Evolutionary conservation across 2,113 vertebrate genomes (phyloP).

Genomic region (Peromyscus leucopus): DNA sequence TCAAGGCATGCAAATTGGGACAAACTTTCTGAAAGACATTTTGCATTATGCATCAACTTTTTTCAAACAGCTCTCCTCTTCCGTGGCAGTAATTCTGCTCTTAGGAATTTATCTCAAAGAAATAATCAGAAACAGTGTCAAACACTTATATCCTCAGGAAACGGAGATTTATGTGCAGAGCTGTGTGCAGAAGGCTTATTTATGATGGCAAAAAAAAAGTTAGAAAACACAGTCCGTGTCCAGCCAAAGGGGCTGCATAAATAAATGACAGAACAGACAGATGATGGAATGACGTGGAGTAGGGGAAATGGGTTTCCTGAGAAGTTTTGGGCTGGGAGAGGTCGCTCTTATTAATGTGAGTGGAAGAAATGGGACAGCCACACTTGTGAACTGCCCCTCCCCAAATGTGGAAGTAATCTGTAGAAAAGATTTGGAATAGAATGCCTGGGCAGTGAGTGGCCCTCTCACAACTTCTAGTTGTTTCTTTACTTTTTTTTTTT

Average conservation of each 20-base stretch:
- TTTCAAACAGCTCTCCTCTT: neutral
- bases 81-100: neutral
- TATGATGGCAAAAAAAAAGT: neutral
- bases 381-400: neutral
- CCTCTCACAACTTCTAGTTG: neutral
- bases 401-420: neutral
- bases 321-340: neutral
- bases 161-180: slow-evolving; percentile 40
- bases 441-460: neutral
- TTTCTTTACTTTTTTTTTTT: neutral
- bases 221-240: neutral
- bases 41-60: neutral
- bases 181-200: neutral
- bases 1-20: neutral
- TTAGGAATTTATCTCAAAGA: slow-evolving; percentile 65
- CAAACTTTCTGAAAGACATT: neutral
- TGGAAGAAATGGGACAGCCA: neutral
- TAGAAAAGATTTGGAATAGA: neutral
- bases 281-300: neutral
- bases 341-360: neutral
- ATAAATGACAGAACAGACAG: neutral
- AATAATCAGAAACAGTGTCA: slow-evolving; percentile 68
- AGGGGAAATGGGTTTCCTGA: slow-evolving; percentile 1
- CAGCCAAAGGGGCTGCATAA: neutral
- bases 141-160: slow-evolving; percentile 19